Percentiles rank a stretch among this genome's conserved stretches.
phyloP scores from a whole-genome alignment of 1,140 invertebrate genomes.

The Bombus terrestris region DNA sequence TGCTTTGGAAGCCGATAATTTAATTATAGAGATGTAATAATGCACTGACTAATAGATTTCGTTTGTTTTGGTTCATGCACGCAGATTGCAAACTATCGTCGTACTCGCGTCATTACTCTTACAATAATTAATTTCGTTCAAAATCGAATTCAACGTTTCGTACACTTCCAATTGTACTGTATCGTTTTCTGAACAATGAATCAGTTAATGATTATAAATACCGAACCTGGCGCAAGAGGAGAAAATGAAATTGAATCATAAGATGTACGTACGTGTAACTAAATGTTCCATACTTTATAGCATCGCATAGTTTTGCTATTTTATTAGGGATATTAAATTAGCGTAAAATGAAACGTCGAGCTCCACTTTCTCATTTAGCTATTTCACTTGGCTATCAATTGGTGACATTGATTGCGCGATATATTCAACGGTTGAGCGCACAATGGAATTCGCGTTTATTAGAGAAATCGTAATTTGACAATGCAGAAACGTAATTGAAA shows the following conservation, averaged over 20 bases:
- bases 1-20: not conserved
- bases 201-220: not conserved
- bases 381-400: not conserved
- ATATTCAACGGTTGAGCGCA: not conserved
- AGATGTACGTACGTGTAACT: not conserved
- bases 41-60: conserved; percentile 16
- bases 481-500: not conserved
- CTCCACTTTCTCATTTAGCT: not conserved
- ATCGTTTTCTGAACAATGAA: not conserved
- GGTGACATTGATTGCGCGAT: not conserved
- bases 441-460: not conserved
- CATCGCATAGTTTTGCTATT: not conserved
- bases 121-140: not conserved
- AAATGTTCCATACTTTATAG: not conserved
- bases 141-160: not conserved
- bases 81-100: not conserved
- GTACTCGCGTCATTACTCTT: not conserved
- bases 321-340: not conserved
- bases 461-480: not conserved
- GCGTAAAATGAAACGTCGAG: not conserved
- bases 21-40: conserved; percentile 30
- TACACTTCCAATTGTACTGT: not conserved
- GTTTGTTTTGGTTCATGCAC: not conserved
- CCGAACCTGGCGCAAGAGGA: no score
- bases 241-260: no score